A percentile compares a stretch with the other conserved stretches of the same genome.
These are phyloP conservation scores for Masticophis lateralis DNA, from an alignment of 2,797 vertebrate species.

Conservation along the genomic window DNA sequence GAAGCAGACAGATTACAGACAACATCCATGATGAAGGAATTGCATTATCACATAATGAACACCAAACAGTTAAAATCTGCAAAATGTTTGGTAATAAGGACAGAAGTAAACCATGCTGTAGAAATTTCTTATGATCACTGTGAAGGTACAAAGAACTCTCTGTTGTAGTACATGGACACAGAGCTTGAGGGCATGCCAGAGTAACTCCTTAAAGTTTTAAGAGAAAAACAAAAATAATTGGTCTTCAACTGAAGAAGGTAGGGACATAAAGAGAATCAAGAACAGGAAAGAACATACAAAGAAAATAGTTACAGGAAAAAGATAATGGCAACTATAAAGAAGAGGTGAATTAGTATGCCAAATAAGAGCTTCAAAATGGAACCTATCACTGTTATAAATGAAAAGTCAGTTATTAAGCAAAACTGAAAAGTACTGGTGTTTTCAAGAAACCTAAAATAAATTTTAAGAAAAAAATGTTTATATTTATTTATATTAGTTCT, in stretches of 20 bases:
- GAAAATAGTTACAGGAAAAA: neutral
- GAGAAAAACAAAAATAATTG: conserved; percentile 28
- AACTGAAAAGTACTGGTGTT: conserved; percentile 9
- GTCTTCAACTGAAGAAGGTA: conserved; percentile 31
- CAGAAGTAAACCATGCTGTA: neutral
- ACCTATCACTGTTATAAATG: conserved; percentile 39
- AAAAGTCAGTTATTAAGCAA: conserved; percentile 31
- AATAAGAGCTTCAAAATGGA: conserved; percentile 16
- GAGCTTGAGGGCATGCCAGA: conserved; percentile 18
- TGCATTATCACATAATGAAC: neutral
- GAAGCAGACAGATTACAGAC: neutral
- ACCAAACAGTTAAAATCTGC: neutral
- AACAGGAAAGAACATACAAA: neutral
- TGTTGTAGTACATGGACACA: neutral
- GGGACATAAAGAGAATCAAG: conserved; percentile 18
- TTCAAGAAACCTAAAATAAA: conserved; percentile 22
- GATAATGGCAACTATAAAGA: conserved; percentile 50
- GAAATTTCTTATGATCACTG: neutral
- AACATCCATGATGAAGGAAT: neutral
- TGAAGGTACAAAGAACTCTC: neutral
- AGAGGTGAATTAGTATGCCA: conserved; percentile 40
- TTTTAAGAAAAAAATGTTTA: neutral
- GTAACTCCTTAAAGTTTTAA: conserved; percentile 18
- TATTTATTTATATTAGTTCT: neutral
- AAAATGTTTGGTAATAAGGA: neutral